Evolutionary conservation across 2,888 invertebrate genomes (phyloP).

Genomic region (Julus scanicus): DNA sequence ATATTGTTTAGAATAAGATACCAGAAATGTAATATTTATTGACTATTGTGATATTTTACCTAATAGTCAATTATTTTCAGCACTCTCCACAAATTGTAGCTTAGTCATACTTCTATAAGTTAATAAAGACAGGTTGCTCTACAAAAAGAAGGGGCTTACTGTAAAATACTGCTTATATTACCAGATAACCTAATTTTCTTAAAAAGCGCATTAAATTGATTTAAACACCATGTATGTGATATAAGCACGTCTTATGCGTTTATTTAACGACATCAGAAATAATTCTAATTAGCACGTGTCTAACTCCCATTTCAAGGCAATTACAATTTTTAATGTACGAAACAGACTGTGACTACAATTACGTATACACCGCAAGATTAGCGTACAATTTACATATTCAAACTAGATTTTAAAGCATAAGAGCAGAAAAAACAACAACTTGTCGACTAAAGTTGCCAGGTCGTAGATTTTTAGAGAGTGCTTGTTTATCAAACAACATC

Average conservation of each 20-base stretch:
- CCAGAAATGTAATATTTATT: too few species aligned
- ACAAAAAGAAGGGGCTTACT: too few species aligned
- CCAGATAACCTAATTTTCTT: too few species aligned
- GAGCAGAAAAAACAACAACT: background rate
- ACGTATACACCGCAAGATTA: background rate
- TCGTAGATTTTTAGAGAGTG: background rate
- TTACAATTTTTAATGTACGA: background rate
- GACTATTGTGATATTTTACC: too few species aligned
- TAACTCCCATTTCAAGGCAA: background rate
- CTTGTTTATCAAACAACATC: background rate
- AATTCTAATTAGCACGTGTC: background rate
- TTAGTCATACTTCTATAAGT: too few species aligned
- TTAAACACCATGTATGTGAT: background rate
- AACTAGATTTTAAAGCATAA: background rate
- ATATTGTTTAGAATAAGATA: too few species aligned
- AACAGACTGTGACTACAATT: constrained; percentile 6
- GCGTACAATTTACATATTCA: background rate
- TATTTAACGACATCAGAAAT: background rate
- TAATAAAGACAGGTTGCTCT: too few species aligned
- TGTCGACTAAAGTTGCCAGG: background rate
- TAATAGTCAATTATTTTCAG: too few species aligned
- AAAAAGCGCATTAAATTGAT: background rate
- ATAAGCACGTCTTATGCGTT: background rate
- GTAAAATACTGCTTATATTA: too few species aligned
- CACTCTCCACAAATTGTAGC: too few species aligned